A percentile compares a stretch with the other conserved stretches of the same genome.
Conservation (phyloP, 2,888 invertebrate species). For the Drosophila glabriapex region DNA sequence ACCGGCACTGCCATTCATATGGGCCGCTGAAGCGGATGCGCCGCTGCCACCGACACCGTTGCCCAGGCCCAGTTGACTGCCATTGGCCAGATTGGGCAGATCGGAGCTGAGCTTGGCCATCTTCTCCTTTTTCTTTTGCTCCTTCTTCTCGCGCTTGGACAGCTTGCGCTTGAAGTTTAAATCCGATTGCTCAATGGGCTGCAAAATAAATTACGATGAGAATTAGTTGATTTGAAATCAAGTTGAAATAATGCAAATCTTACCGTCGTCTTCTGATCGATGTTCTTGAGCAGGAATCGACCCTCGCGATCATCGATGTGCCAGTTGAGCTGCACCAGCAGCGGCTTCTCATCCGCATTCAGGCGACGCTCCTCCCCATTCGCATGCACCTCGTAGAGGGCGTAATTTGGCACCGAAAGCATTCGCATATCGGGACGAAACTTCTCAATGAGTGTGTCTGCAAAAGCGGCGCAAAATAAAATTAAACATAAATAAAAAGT, state of each 20-base stretch:
- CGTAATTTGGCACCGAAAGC: constrained; percentile 91
- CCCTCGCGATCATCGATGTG: constrained; percentile 99
- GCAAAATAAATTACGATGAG: constrained; percentile 43
- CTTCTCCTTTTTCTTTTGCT: constrained; percentile 97
- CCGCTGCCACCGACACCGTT: constrained; percentile 47
- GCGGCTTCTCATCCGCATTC: constrained; percentile 96
- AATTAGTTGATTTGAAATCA: neutral
- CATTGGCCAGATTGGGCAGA: constrained; percentile 59
- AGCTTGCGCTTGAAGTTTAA: constrained; percentile 96
- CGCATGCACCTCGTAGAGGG: constrained; percentile 91
- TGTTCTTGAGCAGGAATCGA: constrained; percentile 95
- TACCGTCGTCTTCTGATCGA: constrained; percentile 91
- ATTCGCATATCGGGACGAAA: constrained; percentile 99
- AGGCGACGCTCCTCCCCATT: constrained; percentile 95
- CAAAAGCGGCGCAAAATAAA: neutral
- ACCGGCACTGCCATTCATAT: constrained; percentile 85
- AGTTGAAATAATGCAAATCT: constrained; percentile 5
- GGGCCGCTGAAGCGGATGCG: constrained; percentile 43
- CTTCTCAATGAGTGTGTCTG: constrained; percentile 97
- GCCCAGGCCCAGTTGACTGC: constrained; percentile 62
- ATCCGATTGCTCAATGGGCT: constrained; percentile 90
- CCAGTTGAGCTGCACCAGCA: constrained; percentile 99
- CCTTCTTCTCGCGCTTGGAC: constrained; percentile 99
- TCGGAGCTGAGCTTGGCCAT: constrained; percentile 91
- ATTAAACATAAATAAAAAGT: neutral